Percentiles rank a stretch among this genome's conserved stretches.
Conservation (phyloP, 2,113 vertebrate genomes). For the Ammodytes marinus region DNA sequence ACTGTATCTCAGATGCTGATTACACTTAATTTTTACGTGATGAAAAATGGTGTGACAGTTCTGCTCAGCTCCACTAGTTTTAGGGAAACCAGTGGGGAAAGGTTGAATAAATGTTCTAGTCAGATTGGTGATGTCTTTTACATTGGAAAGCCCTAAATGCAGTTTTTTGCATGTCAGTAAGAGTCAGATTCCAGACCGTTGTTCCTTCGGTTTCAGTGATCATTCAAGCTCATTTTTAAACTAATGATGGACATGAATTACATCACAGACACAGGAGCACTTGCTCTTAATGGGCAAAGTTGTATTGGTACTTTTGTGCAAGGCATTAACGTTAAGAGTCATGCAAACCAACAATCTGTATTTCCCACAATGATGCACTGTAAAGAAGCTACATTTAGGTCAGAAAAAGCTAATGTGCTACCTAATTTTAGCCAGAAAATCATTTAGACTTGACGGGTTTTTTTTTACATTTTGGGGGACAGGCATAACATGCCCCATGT, state of each 20-base stretch:
- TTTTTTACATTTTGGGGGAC: conserved; percentile 1
- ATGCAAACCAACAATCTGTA: not conserved
- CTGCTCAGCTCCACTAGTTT: conserved; percentile 7
- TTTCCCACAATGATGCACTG: not conserved
- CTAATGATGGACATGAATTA: not conserved
- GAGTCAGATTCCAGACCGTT: not conserved
- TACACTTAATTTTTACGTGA: conserved; percentile 15
- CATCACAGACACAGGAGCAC: not conserved
- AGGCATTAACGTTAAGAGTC: conserved; percentile 7
- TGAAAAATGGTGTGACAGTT: conserved; percentile 20
- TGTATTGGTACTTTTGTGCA: not conserved
- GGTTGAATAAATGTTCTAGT: conserved; percentile 1
- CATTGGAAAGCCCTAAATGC: not conserved
- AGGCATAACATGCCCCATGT: conserved; percentile 19
- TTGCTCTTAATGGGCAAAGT: not conserved
- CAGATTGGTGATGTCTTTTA: conserved; percentile 6
- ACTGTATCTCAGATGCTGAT: conserved; percentile 14
- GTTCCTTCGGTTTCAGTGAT: not conserved
- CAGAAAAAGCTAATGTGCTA: conserved; percentile 1
- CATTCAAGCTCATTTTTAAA: not conserved
- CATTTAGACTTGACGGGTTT: not conserved
- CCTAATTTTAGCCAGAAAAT: conserved; percentile 6
- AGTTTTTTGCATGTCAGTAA: conserved; percentile 5
- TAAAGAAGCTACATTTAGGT: conserved; percentile 6
- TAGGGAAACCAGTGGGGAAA: not conserved